Conservation (phyloP, 2,888 invertebrate species). For the Drosophila cognata region DNA sequence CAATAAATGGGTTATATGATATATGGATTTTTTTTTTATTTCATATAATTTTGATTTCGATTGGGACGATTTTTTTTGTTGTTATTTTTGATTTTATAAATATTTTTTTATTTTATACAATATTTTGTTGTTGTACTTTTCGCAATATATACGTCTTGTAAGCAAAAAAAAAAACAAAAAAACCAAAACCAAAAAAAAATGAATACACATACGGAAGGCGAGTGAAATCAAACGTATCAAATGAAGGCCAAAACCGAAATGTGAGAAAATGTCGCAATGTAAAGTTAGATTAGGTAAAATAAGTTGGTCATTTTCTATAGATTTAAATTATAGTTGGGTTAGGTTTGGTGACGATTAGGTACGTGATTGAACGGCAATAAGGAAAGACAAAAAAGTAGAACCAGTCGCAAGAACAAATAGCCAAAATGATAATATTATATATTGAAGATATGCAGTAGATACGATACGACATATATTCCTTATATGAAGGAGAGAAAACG, state of each 20-base stretch:
- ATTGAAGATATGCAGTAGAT: conserved; percentile 18
- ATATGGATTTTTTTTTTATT: conserved; percentile 57
- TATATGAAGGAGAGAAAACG: conserved; percentile 17
- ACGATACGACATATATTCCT: conserved; percentile 16
- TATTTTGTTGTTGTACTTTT: conserved; percentile 44
- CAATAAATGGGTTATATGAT: conserved; percentile 81
- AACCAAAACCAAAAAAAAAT: background rate
- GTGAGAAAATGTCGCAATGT: conserved; percentile 32
- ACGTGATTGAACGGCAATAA: conserved; percentile 8
- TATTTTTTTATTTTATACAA: conserved; percentile 32
- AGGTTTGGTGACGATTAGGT: conserved; percentile 10
- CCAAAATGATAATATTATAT: conserved; percentile 20
- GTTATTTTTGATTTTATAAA: conserved; percentile 25
- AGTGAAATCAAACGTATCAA: conserved; percentile 42
- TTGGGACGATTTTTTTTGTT: conserved; percentile 33
- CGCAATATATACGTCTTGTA: conserved; percentile 48
- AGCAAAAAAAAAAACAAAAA: conserved; percentile 17
- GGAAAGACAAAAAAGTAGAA: background rate
- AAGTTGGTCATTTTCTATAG: conserved; percentile 16
- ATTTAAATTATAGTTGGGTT: conserved; percentile 12
- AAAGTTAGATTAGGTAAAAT: conserved; percentile 21
- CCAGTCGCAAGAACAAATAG: conserved; percentile 19
- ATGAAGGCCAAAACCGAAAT: conserved; percentile 33
- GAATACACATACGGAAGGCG: conserved; percentile 52
- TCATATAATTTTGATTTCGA: conserved; percentile 44